A percentile compares a stretch with the other conserved stretches of the same genome.
Evolutionary conservation across 2,888 invertebrate species (phyloP).

Genomic region (Dolichopus griseipennis): DNA sequence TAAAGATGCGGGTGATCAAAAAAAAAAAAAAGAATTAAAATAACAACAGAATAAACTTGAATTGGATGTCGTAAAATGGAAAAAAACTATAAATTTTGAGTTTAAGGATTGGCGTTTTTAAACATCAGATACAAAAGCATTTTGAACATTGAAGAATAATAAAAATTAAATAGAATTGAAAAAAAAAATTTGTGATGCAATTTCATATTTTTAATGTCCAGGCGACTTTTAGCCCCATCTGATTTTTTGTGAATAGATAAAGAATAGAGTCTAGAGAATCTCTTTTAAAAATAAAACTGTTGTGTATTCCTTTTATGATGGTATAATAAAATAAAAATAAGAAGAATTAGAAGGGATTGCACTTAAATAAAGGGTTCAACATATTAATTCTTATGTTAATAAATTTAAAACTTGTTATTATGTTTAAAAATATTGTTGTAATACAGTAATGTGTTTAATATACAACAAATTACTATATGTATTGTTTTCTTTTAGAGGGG

Average conservation of each 20-base stretch:
- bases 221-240: background rate
- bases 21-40: no score
- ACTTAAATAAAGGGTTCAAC: no score
- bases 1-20: background rate
- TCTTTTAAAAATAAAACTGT: background rate
- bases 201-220: background rate
- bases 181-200: background rate
- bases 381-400: no score
- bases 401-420: no score
- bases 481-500: no score
- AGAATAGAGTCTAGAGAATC: background rate
- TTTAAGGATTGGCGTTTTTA: background rate
- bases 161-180: no score
- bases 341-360: no score
- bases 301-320: background rate
- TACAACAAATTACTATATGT: no score
- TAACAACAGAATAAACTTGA: background rate
- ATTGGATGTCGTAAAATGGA: background rate
- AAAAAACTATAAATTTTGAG: background rate
- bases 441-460: no score
- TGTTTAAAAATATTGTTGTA: no score
- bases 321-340: background rate
- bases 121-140: background rate
- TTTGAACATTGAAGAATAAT: background rate
- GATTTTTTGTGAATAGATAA: no score